Conservation (phyloP, 2,113 vertebrate species). For the Myocastor coypus region DNA sequence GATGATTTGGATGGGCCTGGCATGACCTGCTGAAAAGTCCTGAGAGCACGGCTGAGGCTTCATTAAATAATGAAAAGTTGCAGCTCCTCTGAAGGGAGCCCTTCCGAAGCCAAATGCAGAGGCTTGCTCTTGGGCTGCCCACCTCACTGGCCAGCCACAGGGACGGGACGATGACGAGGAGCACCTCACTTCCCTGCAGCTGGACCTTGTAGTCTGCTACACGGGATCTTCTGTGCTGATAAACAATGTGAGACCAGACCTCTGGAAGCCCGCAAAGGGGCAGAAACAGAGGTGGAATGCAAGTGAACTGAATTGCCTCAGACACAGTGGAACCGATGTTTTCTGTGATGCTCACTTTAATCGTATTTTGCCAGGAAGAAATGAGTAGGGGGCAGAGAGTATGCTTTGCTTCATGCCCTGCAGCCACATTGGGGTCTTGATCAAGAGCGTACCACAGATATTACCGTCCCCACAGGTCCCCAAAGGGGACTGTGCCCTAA, state of each 20-base stretch:
- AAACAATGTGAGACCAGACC: no score
- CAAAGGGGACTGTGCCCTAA: neutral
- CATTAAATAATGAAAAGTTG: neutral
- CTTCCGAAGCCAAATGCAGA: neutral
- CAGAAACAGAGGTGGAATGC: neutral
- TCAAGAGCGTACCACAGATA: neutral
- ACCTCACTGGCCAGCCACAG: neutral
- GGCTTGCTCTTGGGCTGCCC: no score
- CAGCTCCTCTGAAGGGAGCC: neutral
- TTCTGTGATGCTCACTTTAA: constrained; percentile 6
- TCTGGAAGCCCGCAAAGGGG: neutral
- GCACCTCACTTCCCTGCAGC: no score
- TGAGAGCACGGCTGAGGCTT: neutral
- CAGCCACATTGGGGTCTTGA: neutral
- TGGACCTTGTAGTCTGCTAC: fast-evolving
- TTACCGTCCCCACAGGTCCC: neutral
- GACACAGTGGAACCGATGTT: neutral
- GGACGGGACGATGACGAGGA: no score
- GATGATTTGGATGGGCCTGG: neutral
- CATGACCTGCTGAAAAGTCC: neutral
- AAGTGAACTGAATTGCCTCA: neutral
- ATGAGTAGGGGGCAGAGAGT: no score
- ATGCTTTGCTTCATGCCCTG: neutral
- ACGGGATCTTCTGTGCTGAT: neutral
- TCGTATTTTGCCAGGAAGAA: neutral